Conservation (phyloP, 2,888 invertebrate species). For the Emmelina monodactyla region DNA sequence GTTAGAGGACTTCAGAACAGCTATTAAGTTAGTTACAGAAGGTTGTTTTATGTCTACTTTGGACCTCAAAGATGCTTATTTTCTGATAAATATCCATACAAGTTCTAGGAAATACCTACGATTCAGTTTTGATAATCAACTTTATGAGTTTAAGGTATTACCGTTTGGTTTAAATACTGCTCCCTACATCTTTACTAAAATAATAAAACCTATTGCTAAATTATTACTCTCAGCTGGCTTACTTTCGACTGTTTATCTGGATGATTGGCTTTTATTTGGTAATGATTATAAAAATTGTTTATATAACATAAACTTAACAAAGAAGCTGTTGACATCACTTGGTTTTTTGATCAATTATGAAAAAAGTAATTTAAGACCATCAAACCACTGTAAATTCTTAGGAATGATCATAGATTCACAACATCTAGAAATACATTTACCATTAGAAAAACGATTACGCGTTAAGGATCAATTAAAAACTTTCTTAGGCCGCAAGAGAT, state of each 20-base stretch:
- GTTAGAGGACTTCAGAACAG: constrained; percentile 5
- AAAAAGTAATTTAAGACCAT: constrained; percentile 1
- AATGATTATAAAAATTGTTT: constrained; percentile 1
- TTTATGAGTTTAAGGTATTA: constrained; percentile 2
- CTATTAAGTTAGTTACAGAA: constrained; percentile 1
- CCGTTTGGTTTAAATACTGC: constrained; percentile 1
- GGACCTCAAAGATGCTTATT: constrained; percentile 4
- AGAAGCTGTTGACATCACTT: not conserved
- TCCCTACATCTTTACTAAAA: not conserved
- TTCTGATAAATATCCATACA: constrained; percentile 1
- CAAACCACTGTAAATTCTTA: constrained; percentile 1
- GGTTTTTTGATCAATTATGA: constrained; percentile 3
- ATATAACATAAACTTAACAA: constrained; percentile 1
- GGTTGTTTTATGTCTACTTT: constrained; percentile 4
- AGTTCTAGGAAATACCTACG: constrained; percentile 2
- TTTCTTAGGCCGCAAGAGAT: not conserved
- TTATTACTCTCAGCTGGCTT: not conserved
- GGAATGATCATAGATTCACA: constrained; percentile 5
- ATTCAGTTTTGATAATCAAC: constrained; percentile 1
- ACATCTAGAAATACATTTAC: not conserved
- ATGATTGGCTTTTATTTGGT: constrained; percentile 1
- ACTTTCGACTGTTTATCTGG: constrained; percentile 5
- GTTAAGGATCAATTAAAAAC: not conserved
- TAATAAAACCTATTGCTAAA: not conserved
- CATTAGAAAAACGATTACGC: not conserved